These are phyloP conservation scores for Empidonax traillii DNA, from an alignment of 2,113 vertebrate genomes.

Conservation along the genomic window DNA sequence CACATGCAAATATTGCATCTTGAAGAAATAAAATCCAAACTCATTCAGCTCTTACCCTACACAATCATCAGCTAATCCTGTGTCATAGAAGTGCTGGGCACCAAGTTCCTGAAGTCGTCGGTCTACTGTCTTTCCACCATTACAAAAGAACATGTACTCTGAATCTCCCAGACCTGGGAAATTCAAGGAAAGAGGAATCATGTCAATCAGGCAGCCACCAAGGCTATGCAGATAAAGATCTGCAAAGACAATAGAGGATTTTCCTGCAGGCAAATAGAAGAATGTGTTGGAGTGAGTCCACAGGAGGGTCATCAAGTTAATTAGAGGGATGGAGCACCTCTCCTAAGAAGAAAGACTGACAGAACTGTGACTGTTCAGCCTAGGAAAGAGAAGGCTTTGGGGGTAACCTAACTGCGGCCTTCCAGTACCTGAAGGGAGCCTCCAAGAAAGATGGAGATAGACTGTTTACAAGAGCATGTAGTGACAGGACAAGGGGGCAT, in stretches of 20 bases:
- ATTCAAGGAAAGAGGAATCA: neutral
- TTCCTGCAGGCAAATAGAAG: neutral
- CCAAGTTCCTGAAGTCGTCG: conserved; percentile 86
- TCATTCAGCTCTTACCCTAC: conserved; percentile 81
- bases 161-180: conserved; percentile 90
- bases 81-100: conserved; percentile 85
- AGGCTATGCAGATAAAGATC: neutral
- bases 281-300: neutral
- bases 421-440: neutral
- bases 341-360: neutral
- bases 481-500: neutral
- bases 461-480: neutral
- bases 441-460: neutral
- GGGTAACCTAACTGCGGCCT: neutral
- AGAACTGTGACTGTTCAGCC: neutral
- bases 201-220: neutral
- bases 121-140: conserved; percentile 95
- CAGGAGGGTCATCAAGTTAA: neutral
- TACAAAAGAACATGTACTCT: conserved; percentile 93
- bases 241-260: neutral
- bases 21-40: neutral
- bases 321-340: neutral
- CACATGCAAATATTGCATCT: neutral
- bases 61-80: conserved; percentile 92
- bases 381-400: neutral